Conservation (phyloP, 2,113 vertebrate species). For the Sturnira hondurensis region DNA sequence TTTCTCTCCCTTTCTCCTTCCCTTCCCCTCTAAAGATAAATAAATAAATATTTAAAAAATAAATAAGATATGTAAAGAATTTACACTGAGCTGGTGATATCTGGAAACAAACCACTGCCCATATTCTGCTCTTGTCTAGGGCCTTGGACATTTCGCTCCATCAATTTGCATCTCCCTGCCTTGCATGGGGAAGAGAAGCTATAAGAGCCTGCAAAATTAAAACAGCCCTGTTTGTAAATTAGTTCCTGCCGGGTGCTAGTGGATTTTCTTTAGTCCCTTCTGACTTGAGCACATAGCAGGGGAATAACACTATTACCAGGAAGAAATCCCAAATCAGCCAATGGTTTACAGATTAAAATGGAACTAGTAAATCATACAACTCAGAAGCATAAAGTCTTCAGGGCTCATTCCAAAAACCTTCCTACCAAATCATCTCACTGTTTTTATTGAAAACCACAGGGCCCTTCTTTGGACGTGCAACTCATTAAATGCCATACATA, state of each 20-base stretch:
- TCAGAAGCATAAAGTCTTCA: background rate
- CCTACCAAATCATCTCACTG: background rate
- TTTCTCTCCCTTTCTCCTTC: too few species aligned
- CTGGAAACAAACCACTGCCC: background rate
- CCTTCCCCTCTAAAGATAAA: too few species aligned
- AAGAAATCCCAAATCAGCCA: conserved; percentile 6
- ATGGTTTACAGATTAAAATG: background rate
- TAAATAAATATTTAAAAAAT: too few species aligned
- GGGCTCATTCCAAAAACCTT: background rate
- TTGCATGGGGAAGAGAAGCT: background rate
- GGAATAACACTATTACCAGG: background rate
- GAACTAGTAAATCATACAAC: background rate
- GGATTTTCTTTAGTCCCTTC: background rate
- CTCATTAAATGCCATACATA: background rate
- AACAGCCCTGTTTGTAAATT: conserved; percentile 2
- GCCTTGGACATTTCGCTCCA: background rate
- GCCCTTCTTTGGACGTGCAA: background rate
- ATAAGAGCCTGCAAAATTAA: background rate
- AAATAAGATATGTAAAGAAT: background rate
- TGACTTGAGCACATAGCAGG: background rate
- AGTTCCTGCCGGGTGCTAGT: background rate
- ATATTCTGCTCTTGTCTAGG: background rate
- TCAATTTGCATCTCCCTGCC: background rate
- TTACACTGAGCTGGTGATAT: background rate
- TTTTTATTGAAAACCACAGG: background rate